phyloP scores from a whole-genome alignment of 2,113 vertebrate species.

The Tonatia bakeri region DNA sequence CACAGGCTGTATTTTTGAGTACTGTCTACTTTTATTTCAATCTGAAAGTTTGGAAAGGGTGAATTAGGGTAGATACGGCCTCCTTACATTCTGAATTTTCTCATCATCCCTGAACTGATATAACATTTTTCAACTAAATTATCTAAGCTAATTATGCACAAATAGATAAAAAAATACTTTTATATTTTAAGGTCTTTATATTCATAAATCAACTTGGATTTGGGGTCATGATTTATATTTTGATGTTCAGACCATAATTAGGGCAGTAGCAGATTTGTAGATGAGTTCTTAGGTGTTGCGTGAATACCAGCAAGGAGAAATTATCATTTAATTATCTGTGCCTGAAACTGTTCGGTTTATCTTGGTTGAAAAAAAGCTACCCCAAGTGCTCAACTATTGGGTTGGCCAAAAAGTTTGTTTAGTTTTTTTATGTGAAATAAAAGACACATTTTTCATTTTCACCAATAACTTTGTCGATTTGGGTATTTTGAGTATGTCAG shows the following conservation, averaged over 20 bases:
- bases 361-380: not conserved
- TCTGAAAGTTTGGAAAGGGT: not conserved
- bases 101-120: not conserved
- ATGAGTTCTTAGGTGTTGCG: not conserved
- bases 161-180: not conserved
- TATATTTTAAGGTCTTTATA: not conserved
- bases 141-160: not conserved
- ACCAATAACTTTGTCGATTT: too few relatives aligned
- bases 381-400: not conserved
- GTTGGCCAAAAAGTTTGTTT: too few relatives aligned
- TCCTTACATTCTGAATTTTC: not conserved
- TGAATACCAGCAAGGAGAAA: not conserved
- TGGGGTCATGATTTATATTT: not conserved
- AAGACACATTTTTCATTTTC: too few relatives aligned
- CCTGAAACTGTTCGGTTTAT: not conserved
- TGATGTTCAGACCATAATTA: not conserved
- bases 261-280: not conserved
- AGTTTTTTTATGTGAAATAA: too few relatives aligned
- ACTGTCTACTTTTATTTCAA: not conserved
- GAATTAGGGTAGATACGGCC: not conserved
- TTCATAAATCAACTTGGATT: not conserved
- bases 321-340: not conserved
- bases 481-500: too few relatives aligned
- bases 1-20: not conserved
- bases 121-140: not conserved